A percentile compares a stretch with the other conserved stretches of the same genome.
phyloP scores from a whole-genome alignment of 2,113 vertebrate species.

The Bubo bubo region DNA sequence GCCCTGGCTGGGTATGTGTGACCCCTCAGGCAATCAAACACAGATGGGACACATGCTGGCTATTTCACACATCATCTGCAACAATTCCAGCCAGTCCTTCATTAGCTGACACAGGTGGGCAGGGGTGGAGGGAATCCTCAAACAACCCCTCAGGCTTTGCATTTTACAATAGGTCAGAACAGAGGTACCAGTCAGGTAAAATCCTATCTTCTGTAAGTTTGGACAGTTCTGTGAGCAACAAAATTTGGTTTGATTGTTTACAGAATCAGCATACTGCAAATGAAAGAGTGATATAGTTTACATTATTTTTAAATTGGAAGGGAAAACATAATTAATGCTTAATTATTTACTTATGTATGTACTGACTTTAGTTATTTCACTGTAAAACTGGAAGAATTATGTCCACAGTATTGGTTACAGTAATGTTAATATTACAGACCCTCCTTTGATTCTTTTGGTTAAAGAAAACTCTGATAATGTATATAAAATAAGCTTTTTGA shows the following conservation, averaged over 20 bases:
- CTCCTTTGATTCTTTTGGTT: not conserved
- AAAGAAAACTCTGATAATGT: not conserved
- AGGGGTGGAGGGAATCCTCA: not conserved
- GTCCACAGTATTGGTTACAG: not conserved
- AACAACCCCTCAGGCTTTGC: not conserved
- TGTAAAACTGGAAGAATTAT: not conserved
- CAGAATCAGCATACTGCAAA: not conserved
- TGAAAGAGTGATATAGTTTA: not conserved
- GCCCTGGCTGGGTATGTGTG: constrained; percentile 10
- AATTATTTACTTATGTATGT: not conserved
- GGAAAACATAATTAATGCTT: not conserved
- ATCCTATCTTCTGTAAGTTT: not conserved
- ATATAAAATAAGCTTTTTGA: not conserved
- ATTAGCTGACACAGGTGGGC: not conserved
- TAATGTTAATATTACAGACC: not conserved
- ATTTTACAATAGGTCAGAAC: not conserved
- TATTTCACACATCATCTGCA: constrained; percentile 52
- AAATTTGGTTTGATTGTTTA: not conserved
- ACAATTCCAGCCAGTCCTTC: constrained; percentile 33
- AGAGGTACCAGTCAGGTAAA: not conserved
- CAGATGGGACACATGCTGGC: constrained; percentile 26
- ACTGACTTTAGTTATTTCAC: not conserved
- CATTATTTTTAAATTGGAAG: not conserved
- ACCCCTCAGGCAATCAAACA: constrained; percentile 8
- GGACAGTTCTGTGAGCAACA: not conserved